A percentile compares a stretch with the other conserved stretches of the same genome.
phyloP scores from a whole-genome alignment of 2,888 invertebrate genomes.

The Hypomecis punctinalis region DNA sequence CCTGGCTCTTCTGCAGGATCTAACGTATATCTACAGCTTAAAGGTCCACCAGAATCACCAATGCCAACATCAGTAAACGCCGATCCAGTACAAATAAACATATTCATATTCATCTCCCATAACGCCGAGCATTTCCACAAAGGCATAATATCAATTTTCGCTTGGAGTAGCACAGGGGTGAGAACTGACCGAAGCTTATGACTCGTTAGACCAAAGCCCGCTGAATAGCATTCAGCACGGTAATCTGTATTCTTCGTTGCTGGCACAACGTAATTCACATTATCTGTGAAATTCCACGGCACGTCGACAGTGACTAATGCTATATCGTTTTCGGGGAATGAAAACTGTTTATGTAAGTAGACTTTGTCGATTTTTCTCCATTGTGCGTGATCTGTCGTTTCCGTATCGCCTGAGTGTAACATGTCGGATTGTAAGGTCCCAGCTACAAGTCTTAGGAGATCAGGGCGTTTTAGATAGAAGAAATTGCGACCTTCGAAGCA shows the following conservation, averaged over 20 bases:
- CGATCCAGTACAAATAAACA: constrained; percentile 58
- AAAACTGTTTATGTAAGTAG: constrained; percentile 45
- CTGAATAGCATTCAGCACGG: constrained; percentile 49
- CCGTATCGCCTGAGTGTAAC: constrained; percentile 49
- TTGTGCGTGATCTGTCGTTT: constrained; percentile 45
- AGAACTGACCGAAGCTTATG: constrained; percentile 19
- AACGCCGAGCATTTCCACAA: constrained; percentile 53
- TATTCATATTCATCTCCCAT: constrained; percentile 68
- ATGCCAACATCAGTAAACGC: constrained; percentile 53
- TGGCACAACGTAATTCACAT: constrained; percentile 48
- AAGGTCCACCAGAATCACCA: constrained; percentile 73
- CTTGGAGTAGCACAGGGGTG: constrained; percentile 55
- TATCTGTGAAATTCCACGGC: constrained; percentile 48
- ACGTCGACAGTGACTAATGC: constrained; percentile 53
- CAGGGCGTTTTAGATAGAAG: constrained; percentile 48
- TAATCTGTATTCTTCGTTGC: constrained; percentile 54
- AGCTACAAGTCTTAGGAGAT: constrained; percentile 56
- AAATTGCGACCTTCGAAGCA: constrained; percentile 68
- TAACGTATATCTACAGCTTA: constrained; percentile 56
- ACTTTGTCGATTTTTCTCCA: constrained; percentile 48
- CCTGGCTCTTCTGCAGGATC: constrained; percentile 50
- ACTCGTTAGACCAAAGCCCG: constrained; percentile 60
- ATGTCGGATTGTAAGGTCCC: constrained; percentile 54
- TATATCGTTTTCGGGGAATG: constrained; percentile 60
- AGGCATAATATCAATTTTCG: constrained; percentile 53